These are phyloP conservation scores for Laupala kohalensis DNA, from an alignment of 1,140 invertebrate genomes.

Conservation along the genomic window DNA sequence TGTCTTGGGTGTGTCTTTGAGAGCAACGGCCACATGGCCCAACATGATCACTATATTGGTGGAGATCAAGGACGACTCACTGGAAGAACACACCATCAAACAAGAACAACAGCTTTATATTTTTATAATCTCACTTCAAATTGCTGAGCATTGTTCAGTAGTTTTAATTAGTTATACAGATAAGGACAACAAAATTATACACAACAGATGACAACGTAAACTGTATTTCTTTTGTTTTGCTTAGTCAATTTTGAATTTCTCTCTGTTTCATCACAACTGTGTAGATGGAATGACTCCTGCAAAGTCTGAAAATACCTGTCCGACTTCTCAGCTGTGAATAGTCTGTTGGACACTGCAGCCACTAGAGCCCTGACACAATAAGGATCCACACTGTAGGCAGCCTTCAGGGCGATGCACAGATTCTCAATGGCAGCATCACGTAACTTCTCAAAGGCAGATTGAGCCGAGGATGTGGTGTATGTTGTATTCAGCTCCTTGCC, in stretches of 20 bases:
- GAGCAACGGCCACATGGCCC: conserved; percentile 87
- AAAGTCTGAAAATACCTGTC: conserved; percentile 39
- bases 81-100: conserved; percentile 27
- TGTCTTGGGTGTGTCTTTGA: conserved; percentile 83
- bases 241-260: neutral
- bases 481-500: conserved; percentile 9
- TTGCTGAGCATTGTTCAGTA: no score
- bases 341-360: conserved; percentile 82
- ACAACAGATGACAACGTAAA: no score
- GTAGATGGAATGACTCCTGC: neutral
- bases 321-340: conserved; percentile 80
- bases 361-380: conserved; percentile 89
- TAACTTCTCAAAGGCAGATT: conserved; percentile 66
- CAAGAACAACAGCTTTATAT: no score
- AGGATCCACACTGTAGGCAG: conserved; percentile 72
- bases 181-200: neutral
- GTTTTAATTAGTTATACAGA: no score
- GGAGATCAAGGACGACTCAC: conserved; percentile 78
- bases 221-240: neutral
- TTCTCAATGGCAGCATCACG: conserved; percentile 92
- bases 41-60: conserved; percentile 95
- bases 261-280: neutral
- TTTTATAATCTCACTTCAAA: neutral
- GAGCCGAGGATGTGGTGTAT: conserved; percentile 14
- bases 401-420: conserved; percentile 81